Evolutionary conservation across 64 coral and sea anemone species (phyloP).

Genomic region (Montipora efflorescens): DNA sequence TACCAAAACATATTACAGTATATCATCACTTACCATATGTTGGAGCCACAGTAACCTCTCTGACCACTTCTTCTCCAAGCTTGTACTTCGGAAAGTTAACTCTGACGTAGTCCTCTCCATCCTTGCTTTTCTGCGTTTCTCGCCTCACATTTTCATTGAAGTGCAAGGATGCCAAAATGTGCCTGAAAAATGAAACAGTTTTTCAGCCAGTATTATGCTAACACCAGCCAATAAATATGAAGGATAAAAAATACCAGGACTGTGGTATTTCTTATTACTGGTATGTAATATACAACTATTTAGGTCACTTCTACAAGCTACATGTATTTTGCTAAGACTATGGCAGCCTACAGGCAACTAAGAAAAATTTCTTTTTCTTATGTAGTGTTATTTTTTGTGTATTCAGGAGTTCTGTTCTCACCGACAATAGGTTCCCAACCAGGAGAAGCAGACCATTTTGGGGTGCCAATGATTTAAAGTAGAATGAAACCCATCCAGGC

Average conservation of each 20-base stretch:
- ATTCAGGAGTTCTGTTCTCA: neutral
- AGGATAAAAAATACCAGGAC: neutral
- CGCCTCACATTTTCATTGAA: constrained; percentile 66
- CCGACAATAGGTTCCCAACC: constrained; percentile 41
- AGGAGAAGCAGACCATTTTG: constrained; percentile 28
- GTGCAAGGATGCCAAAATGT: constrained; percentile 52
- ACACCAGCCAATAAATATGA: neutral
- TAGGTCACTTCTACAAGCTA: too few species aligned
- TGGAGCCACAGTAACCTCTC: constrained; percentile 55
- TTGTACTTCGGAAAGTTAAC: constrained; percentile 70
- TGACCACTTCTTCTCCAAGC: constrained; percentile 65
- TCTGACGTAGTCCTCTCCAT: constrained; percentile 19
- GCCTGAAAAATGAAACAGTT: constrained; percentile 34
- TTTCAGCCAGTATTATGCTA: neutral
- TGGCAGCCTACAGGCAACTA: too few species aligned
- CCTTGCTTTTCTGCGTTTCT: constrained; percentile 28
- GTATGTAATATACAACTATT: too few species aligned
- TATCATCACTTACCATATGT: constrained; percentile 54
- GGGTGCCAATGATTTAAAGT: constrained; percentile 37
- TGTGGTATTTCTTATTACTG: neutral
- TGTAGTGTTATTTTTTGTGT: too few species aligned
- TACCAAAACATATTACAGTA: too few species aligned
- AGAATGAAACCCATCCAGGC: constrained; percentile 10
- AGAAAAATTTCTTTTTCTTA: too few species aligned
- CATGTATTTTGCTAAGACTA: too few species aligned